phyloP scores from a whole-genome alignment of 2,888 invertebrate genomes.

The Drosophila melanosoma region DNA sequence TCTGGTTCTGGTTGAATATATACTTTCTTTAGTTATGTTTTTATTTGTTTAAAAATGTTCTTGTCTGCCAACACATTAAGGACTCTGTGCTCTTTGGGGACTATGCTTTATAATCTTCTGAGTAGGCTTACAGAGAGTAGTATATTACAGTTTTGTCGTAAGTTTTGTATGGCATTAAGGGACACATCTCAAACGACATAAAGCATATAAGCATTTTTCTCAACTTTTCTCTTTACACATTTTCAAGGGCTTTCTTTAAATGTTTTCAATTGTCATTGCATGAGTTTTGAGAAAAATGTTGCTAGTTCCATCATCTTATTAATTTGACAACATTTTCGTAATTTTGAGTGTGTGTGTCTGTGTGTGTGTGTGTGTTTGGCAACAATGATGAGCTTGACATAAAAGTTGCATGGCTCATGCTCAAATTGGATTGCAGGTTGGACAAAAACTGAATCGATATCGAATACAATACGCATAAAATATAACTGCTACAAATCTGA shows the following conservation, averaged over 20 bases:
- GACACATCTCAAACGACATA: neutral
- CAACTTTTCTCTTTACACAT: neutral
- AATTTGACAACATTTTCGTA: neutral
- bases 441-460: constrained; percentile 45
- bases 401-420: constrained; percentile 50
- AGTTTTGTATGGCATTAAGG: neutral
- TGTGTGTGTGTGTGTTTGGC: neutral
- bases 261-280: constrained; percentile 15
- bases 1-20: neutral
- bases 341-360: neutral
- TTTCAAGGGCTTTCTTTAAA: neutral
- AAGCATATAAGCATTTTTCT: neutral
- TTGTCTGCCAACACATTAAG: neutral
- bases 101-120: neutral
- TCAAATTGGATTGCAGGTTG: constrained; percentile 42
- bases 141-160: neutral
- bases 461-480: constrained; percentile 46
- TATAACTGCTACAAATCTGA: constrained; percentile 35
- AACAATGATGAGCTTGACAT: constrained; percentile 19
- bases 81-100: neutral
- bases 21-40: neutral
- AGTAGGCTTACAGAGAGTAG: neutral
- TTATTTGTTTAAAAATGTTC: neutral
- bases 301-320: neutral
- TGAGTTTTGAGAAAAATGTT: neutral